These are phyloP conservation scores for Etheostoma spectabile DNA, from an alignment of 2,113 vertebrate species.

Conservation along the genomic window DNA sequence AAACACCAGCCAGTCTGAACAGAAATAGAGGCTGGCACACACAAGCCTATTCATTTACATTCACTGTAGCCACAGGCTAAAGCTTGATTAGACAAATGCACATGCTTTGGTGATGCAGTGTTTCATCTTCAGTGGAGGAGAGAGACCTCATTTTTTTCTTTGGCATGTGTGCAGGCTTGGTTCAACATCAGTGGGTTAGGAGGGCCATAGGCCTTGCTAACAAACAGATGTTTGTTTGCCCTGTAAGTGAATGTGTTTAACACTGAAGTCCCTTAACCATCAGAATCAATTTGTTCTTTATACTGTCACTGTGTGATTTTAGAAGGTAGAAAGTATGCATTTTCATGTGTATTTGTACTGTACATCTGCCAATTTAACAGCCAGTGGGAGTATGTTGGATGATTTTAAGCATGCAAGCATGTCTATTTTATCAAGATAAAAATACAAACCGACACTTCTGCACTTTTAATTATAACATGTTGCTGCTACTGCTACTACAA, in stretches of 20 bases:
- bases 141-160: slow-evolving; percentile 76
- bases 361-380: slow-evolving; percentile 18
- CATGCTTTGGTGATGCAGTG: slow-evolving; percentile 81
- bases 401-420: slow-evolving; percentile 4
- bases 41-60: slow-evolving; percentile 78
- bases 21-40: slow-evolving; percentile 79
- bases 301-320: slow-evolving; percentile 47
- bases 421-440: background rate
- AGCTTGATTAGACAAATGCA: slow-evolving; percentile 82
- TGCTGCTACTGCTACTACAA: background rate
- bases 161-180: slow-evolving; percentile 69
- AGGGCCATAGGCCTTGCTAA: slow-evolving; percentile 76
- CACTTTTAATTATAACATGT: background rate
- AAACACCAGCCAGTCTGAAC: slow-evolving; percentile 64
- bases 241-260: slow-evolving; percentile 67
- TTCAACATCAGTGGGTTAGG: slow-evolving; percentile 79
- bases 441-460: slow-evolving; percentile 5
- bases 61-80: slow-evolving; percentile 73
- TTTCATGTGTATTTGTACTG: slow-evolving; percentile 38
- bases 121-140: slow-evolving; percentile 81
- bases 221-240: slow-evolving; percentile 79
- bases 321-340: slow-evolving; percentile 28
- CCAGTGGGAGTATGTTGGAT: background rate
- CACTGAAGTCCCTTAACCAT: slow-evolving; percentile 56
- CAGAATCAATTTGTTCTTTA: slow-evolving; percentile 70